Evolutionary conservation across 1,140 invertebrate genomes (phyloP).

Genomic region (Drosophila gunungcola): DNA sequence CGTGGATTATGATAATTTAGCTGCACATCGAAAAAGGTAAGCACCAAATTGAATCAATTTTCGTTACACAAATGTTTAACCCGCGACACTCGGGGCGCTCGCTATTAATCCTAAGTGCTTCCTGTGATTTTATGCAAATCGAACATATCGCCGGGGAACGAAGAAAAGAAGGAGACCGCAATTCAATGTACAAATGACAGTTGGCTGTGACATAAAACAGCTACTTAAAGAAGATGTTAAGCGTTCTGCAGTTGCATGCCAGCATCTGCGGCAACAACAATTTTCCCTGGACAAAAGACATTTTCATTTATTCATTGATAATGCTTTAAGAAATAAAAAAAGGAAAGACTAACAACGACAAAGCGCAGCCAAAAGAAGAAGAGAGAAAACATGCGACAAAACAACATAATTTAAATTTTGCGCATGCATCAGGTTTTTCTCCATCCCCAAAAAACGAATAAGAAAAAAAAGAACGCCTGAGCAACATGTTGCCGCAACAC

Average conservation of each 20-base stretch:
- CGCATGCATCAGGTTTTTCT: conserved; percentile 63
- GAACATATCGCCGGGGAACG: conserved; percentile 51
- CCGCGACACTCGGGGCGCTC: conserved; percentile 38
- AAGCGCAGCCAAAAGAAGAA: conserved; percentile 51
- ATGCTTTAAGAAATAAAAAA: conserved; percentile 48
- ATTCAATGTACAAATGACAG: conserved; percentile 82
- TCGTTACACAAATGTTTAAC: conserved; percentile 44
- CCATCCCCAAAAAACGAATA: conserved; percentile 9
- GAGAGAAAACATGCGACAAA: conserved; percentile 83
- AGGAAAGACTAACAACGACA: conserved; percentile 44
- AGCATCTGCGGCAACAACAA: conserved; percentile 41
- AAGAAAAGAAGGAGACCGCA: conserved; percentile 14
- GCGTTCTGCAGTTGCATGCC: conserved; percentile 61
- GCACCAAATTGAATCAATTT: conserved; percentile 42
- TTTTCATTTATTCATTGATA: conserved; percentile 84
- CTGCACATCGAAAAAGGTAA: conserved; percentile 49
- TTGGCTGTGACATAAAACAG: conserved; percentile 81
- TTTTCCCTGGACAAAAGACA: conserved; percentile 69
- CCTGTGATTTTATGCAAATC: conserved; percentile 83
- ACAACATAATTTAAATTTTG: conserved; percentile 84
- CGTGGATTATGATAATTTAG: conserved; percentile 51
- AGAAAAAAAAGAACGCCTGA: conserved; percentile 4
- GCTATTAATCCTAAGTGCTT: conserved; percentile 82
- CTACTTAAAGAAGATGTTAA: conserved; percentile 76
- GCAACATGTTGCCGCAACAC: conserved; percentile 81